These are phyloP conservation scores for Phengaris arion DNA, from an alignment of 2,888 invertebrate species.

Conservation along the genomic window DNA sequence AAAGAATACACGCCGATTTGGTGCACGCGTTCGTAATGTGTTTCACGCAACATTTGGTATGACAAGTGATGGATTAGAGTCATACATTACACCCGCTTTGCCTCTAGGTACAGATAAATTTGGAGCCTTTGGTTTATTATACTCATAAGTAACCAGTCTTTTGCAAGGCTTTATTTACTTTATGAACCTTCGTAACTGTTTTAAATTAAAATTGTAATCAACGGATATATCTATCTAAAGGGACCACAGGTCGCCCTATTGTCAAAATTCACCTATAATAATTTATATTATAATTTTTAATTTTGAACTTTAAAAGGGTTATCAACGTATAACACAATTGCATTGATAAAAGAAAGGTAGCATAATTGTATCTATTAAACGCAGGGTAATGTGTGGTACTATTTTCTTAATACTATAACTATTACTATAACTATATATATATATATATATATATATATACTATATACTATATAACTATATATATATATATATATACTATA, in stretches of 20 bases:
- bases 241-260: no score
- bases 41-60: slow-evolving; percentile 15
- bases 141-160: slow-evolving; percentile 8
- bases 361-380: no score
- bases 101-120: slow-evolving; percentile 14
- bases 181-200: background rate
- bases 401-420: no score
- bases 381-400: no score
- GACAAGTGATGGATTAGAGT: slow-evolving; percentile 17
- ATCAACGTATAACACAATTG: no score
- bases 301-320: background rate
- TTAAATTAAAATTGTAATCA: background rate
- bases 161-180: background rate
- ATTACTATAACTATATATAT: no score
- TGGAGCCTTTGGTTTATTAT: slow-evolving; percentile 9
- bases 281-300: background rate
- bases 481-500: no score
- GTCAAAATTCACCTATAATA: no score
- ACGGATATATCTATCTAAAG: no score
- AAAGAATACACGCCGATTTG: background rate
- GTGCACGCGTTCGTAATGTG: background rate
- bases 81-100: slow-evolving; percentile 24
- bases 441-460: no score
- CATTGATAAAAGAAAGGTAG: no score
- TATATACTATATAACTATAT: no score